Evolutionary conservation across 1,140 invertebrate genomes (phyloP).

Genomic region (Lepidurus couesii): DNA sequence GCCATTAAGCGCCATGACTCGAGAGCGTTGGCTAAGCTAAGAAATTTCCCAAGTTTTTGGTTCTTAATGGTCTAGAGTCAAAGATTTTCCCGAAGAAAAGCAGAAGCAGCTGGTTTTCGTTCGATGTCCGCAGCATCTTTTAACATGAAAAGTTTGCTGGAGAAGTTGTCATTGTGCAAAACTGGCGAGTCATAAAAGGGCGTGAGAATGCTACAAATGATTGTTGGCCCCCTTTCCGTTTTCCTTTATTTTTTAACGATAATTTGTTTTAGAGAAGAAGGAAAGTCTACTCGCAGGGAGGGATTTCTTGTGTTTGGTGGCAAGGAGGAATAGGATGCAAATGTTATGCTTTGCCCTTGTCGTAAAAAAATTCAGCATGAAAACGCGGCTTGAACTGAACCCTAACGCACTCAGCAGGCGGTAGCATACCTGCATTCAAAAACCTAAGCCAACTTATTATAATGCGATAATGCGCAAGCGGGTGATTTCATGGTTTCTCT

Average conservation of each 20-base stretch:
- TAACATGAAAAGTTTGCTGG: not conserved
- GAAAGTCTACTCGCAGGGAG: not conserved
- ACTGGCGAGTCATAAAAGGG: conserved; percentile 2
- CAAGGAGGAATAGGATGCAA: not conserved
- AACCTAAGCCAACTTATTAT: conserved; percentile 9
- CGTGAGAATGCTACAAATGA: conserved; percentile 17
- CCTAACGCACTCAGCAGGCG: conserved; percentile 4
- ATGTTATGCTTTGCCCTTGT: conserved; percentile 8
- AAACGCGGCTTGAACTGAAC: conserved; percentile 18
- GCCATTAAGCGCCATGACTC: no score
- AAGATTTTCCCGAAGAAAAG: not conserved
- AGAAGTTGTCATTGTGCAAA: not conserved
- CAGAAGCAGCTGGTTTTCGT: not conserved
- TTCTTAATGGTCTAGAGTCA: no score
- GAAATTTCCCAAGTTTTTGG: no score
- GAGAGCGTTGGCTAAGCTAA: no score
- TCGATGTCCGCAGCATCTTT: not conserved
- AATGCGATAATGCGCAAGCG: conserved; percentile 16
- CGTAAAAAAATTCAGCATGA: conserved; percentile 19
- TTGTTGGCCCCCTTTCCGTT: not conserved
- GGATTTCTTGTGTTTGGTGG: not conserved
- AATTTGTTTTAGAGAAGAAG: not conserved
- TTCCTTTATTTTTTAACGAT: not conserved
- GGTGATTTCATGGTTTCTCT: conserved; percentile 2
- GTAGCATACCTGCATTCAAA: conserved; percentile 14